Evolutionary conservation across 2,113 vertebrate species (phyloP).

Genomic region (Anhinga anhinga): DNA sequence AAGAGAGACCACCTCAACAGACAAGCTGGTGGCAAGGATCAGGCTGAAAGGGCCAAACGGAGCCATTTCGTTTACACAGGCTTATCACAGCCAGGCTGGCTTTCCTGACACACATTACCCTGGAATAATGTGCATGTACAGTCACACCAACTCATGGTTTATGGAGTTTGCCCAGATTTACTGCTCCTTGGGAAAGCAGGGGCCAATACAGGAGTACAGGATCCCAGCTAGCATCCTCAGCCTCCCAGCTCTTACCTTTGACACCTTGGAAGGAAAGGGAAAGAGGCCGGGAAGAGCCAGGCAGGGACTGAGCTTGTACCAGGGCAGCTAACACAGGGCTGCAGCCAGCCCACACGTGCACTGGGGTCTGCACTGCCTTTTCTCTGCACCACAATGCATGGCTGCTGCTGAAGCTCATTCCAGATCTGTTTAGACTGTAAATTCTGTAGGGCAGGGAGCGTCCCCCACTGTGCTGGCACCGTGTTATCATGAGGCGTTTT

Average conservation of each 20-base stretch:
- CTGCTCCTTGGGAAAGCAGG: background rate
- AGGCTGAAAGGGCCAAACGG: background rate
- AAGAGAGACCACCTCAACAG: background rate
- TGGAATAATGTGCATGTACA: accelerated
- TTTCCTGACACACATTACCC: background rate
- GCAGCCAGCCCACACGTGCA: accelerated
- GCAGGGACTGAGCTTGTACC: background rate
- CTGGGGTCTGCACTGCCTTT: background rate
- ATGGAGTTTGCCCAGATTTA: background rate
- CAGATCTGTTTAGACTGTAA: background rate
- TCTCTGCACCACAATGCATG: background rate
- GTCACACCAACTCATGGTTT: background rate
- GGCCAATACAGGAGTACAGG: background rate
- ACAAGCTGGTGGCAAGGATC: background rate
- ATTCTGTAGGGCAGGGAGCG: background rate
- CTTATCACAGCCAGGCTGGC: background rate
- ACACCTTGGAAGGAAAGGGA: background rate
- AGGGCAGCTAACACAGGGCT: background rate
- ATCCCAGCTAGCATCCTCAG: background rate
- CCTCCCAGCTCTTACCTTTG: background rate
- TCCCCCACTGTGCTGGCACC: background rate
- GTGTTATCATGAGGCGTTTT: background rate
- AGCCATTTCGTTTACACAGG: background rate
- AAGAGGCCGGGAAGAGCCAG: background rate
- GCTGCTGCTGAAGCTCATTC: background rate